phyloP scores from a whole-genome alignment of 2,888 invertebrate genomes.

The Sepioteuthis lessoniana region DNA sequence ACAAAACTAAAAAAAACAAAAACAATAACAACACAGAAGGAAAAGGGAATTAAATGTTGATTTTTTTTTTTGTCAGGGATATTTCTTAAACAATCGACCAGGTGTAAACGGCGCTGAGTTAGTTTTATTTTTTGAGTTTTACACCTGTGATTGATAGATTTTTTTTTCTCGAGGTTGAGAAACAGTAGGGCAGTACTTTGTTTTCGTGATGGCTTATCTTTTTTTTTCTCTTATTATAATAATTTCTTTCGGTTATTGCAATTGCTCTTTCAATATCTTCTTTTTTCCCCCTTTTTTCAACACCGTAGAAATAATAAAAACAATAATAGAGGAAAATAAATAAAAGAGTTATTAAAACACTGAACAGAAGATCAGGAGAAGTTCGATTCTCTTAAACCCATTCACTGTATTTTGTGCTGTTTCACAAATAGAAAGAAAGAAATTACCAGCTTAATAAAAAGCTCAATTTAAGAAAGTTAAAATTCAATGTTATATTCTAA shows the following conservation, averaged over 20 bases:
- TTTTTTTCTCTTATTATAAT: neutral
- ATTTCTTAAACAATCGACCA: neutral
- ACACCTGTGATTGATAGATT: conserved; percentile 21
- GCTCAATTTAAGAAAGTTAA: too few species aligned
- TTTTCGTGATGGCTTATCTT: neutral
- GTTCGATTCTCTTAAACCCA: too few species aligned
- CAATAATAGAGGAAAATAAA: neutral
- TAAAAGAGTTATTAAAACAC: too few species aligned
- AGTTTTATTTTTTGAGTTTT: neutral
- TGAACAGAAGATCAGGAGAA: too few species aligned
- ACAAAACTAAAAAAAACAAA: neutral
- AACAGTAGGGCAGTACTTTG: neutral
- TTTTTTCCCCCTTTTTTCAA: neutral
- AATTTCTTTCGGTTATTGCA: neutral
- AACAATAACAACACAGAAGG: neutral
- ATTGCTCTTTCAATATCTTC: neutral
- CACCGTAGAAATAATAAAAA: neutral
- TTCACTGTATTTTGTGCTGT: too few species aligned
- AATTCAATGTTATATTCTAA: too few species aligned
- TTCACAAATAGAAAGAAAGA: too few species aligned
- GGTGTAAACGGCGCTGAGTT: neutral
- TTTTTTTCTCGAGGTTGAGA: neutral
- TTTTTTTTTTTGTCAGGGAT: neutral
- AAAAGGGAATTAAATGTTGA: neutral
- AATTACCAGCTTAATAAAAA: too few species aligned